These are phyloP conservation scores for Dromococcyx pavoninus DNA, from an alignment of 2,797 vertebrate species.

Conservation along the genomic window DNA sequence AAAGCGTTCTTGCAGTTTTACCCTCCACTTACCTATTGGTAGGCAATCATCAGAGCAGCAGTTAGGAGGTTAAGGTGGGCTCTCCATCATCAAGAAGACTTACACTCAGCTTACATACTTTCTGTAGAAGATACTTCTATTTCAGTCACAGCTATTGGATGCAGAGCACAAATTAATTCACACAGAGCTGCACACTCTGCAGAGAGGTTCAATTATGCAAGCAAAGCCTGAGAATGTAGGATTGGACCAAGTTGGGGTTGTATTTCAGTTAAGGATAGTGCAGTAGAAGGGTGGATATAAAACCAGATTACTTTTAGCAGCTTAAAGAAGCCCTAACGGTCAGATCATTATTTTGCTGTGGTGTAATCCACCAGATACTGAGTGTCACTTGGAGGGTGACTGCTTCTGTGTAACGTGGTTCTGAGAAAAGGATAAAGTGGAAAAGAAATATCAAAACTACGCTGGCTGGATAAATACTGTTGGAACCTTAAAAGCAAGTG, in stretches of 20 bases:
- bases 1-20: background rate
- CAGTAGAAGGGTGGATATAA: background rate
- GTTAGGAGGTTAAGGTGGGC: background rate
- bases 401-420: background rate
- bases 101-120: background rate
- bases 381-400: background rate
- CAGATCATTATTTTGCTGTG: background rate
- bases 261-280: background rate
- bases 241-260: background rate
- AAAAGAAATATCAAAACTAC: background rate
- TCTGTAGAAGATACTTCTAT: background rate
- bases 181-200: rapidly evolving
- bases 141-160: background rate
- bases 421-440: background rate
- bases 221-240: background rate
- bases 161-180: background rate
- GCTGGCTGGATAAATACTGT: background rate
- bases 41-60: background rate
- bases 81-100: background rate
- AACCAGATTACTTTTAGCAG: background rate
- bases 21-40: background rate
- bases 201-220: background rate
- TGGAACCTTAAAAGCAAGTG: background rate
- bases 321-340: background rate
- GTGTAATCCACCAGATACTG: background rate